phyloP scores from a whole-genome alignment of 2,113 vertebrate species.

The Lates calcarifer region DNA sequence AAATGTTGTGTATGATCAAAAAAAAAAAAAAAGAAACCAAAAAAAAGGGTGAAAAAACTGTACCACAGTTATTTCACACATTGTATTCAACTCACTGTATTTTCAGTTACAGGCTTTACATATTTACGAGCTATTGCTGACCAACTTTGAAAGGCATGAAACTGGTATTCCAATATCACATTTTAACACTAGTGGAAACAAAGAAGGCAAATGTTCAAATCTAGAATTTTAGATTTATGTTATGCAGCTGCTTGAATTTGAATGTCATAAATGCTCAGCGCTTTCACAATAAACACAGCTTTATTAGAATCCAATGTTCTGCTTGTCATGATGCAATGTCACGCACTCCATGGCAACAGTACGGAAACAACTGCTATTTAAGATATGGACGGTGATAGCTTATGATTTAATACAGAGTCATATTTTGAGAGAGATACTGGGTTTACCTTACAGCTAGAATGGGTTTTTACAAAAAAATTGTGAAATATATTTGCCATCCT shows the following conservation, averaged over 20 bases:
- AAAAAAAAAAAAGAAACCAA: too few relatives aligned
- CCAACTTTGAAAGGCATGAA: constrained; percentile 15
- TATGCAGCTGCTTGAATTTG: constrained; percentile 73
- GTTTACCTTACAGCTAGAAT: background rate
- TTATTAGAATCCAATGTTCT: constrained; percentile 73
- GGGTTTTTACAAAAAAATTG: background rate
- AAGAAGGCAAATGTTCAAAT: constrained; percentile 59
- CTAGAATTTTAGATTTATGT: constrained; percentile 72
- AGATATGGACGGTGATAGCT: constrained; percentile 1
- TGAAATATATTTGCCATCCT: background rate
- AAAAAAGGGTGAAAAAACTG: background rate
- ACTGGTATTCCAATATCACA: constrained; percentile 15
- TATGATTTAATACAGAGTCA: constrained; percentile 38
- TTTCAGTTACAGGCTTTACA: background rate
- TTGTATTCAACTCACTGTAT: background rate
- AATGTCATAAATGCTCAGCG: constrained; percentile 55
- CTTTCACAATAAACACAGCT: constrained; percentile 70
- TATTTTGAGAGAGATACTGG: background rate
- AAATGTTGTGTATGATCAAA: too few relatives aligned
- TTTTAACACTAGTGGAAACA: constrained; percentile 18
- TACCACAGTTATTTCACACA: constrained; percentile 8
- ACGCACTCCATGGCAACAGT: constrained; percentile 34
- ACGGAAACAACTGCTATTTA: constrained; percentile 48
- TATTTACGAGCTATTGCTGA: constrained; percentile 4
- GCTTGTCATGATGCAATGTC: constrained; percentile 64